Conservation (phyloP, 2,888 invertebrate species). For the Phania funesta region DNA sequence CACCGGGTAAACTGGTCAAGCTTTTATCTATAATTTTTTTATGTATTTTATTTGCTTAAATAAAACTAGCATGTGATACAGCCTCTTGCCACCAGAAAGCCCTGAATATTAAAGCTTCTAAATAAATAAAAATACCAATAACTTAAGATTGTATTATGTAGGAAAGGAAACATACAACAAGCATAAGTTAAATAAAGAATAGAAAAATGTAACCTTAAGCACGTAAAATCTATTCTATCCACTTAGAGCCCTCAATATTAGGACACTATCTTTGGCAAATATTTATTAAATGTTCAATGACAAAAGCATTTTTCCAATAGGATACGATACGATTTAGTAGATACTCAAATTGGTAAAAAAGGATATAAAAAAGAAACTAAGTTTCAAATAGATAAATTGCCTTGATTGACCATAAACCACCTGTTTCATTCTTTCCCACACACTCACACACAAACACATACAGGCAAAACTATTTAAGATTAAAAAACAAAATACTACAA, state of each 20-base stretch:
- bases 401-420: slow-evolving; percentile 68
- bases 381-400: slow-evolving; percentile 67
- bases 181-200: slow-evolving; percentile 16
- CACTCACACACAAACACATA: neutral
- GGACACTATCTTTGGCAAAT: slow-evolving; percentile 65
- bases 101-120: slow-evolving; percentile 53
- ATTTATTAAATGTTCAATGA: slow-evolving; percentile 66
- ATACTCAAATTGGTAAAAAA: slow-evolving; percentile 25
- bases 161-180: slow-evolving; percentile 25
- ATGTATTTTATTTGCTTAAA: slow-evolving; percentile 28
- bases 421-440: slow-evolving; percentile 45
- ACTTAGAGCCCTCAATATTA: slow-evolving; percentile 67
- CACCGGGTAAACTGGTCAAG: neutral
- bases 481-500: neutral
- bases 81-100: slow-evolving; percentile 20
- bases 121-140: slow-evolving; percentile 75
- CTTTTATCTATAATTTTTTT: neutral
- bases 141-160: slow-evolving; percentile 62
- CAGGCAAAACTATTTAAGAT: slow-evolving; percentile 17
- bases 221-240: slow-evolving; percentile 67
- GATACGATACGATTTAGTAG: slow-evolving; percentile 36
- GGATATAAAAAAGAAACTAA: slow-evolving; percentile 32
- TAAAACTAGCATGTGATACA: neutral
- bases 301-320: slow-evolving; percentile 59
- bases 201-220: slow-evolving; percentile 51